A percentile compares a stretch with the other conserved stretches of the same genome.
These are phyloP conservation scores for Lycopodina hypogea DNA, from an alignment of 37 sponge, comb jelly and placozoan species.

Conservation along the genomic window DNA sequence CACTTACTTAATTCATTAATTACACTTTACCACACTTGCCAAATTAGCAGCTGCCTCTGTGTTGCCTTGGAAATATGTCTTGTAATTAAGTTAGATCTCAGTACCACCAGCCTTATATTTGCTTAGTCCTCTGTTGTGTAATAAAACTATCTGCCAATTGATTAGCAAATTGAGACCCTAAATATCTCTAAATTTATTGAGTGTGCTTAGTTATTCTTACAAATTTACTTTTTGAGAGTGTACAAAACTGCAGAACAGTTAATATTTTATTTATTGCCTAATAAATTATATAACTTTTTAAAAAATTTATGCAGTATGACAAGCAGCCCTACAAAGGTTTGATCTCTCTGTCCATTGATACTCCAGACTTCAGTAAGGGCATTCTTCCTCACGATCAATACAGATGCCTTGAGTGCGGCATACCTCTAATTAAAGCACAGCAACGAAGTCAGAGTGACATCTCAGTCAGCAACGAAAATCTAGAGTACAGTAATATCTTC, in stretches of 20 bases:
- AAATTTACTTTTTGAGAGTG: no score
- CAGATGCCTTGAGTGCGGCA: constrained; percentile 38
- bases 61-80: no score
- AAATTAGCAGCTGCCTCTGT: no score
- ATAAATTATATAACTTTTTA: background rate
- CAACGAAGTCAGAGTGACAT: constrained; percentile 1
- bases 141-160: no score
- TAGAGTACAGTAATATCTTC: background rate
- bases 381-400: constrained; percentile 23
- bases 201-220: no score
- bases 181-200: no score
- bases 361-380: constrained; percentile 13
- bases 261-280: background rate
- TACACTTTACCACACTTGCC: no score
- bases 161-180: no score
- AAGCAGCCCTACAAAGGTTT: constrained; percentile 22
- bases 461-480: constrained; percentile 3
- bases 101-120: no score
- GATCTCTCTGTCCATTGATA: background rate
- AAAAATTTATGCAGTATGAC: constrained; percentile 1
- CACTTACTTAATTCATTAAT: no score
- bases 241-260: background rate
- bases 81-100: no score
- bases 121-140: no score
- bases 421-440: constrained; percentile 13